Conservation (phyloP, 1,140 invertebrate genomes). For the Drosophila navojoa region DNA sequence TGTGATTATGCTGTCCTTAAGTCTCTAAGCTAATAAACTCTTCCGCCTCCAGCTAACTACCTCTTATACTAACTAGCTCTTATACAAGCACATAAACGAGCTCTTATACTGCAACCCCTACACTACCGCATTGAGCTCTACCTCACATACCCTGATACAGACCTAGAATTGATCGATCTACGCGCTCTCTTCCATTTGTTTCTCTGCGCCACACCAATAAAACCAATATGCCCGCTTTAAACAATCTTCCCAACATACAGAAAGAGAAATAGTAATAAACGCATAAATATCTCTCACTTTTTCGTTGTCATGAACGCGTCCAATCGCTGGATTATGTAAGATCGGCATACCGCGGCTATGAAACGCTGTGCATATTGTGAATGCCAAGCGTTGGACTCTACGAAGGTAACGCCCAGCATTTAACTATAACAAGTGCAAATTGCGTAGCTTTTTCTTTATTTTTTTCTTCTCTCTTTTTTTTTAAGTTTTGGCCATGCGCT, state of each 20-base stretch:
- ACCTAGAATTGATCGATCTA: too few species aligned
- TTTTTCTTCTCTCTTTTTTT: neutral
- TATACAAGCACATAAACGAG: too few species aligned
- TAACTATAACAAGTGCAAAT: slow-evolving; percentile 69
- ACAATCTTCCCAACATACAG: neutral
- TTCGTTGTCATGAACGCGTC: slow-evolving; percentile 69
- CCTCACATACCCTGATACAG: too few species aligned
- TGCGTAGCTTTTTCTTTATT: neutral
- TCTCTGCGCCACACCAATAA: too few species aligned
- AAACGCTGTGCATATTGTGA: slow-evolving; percentile 21
- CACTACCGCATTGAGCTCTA: too few species aligned
- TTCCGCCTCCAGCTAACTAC: too few species aligned
- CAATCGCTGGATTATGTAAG: slow-evolving; percentile 68
- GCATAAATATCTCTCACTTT: slow-evolving; percentile 64
- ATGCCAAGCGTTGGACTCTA: slow-evolving; percentile 47
- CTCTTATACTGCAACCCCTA: too few species aligned
- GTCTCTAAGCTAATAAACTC: too few species aligned
- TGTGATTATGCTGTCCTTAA: too few species aligned
- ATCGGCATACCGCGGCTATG: slow-evolving; percentile 34
- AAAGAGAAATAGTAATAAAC: slow-evolving; percentile 5
- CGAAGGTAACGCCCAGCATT: slow-evolving; percentile 32
- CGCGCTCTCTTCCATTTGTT: too few species aligned
- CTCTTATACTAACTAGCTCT: too few species aligned
- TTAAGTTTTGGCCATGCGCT: slow-evolving; percentile 17
- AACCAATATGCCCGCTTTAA: too few species aligned